Evolutionary conservation across 2,113 vertebrate species (phyloP).

Genomic region (Eulemur rufifrons): DNA sequence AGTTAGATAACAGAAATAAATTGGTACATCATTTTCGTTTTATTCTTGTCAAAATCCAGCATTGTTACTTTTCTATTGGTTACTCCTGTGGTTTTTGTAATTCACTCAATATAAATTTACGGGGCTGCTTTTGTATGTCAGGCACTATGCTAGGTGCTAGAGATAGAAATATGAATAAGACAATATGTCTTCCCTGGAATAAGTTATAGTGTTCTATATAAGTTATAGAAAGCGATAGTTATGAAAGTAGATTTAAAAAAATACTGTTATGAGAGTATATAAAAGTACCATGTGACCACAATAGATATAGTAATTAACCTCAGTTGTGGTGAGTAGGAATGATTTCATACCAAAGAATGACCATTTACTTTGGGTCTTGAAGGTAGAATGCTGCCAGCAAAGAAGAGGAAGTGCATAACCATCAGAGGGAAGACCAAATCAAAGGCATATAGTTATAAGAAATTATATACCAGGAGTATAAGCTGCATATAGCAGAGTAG

Average conservation of each 20-base stretch:
- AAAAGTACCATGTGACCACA: background rate
- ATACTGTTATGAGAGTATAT: background rate
- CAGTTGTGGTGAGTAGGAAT: background rate
- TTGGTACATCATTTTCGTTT: background rate
- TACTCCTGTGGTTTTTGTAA: background rate
- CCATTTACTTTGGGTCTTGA: background rate
- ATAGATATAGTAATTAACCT: background rate
- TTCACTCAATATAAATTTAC: background rate
- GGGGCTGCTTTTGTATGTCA: background rate
- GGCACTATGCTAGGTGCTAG: background rate
- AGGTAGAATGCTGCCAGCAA: background rate
- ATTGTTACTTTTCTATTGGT: background rate
- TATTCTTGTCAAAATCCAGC: background rate
- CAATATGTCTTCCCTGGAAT: background rate
- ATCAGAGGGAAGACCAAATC: background rate
- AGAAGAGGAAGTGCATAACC: background rate
- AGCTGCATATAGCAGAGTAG: background rate
- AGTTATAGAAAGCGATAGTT: background rate
- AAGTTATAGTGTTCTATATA: background rate
- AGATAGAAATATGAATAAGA: background rate
- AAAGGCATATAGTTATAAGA: background rate
- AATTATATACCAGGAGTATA: background rate
- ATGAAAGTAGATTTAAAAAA: background rate
- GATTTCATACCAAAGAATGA: background rate
- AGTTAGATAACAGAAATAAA: constrained; percentile 10